phyloP scores from a whole-genome alignment of 2,888 invertebrate genomes.

The Cotesia congregata region DNA sequence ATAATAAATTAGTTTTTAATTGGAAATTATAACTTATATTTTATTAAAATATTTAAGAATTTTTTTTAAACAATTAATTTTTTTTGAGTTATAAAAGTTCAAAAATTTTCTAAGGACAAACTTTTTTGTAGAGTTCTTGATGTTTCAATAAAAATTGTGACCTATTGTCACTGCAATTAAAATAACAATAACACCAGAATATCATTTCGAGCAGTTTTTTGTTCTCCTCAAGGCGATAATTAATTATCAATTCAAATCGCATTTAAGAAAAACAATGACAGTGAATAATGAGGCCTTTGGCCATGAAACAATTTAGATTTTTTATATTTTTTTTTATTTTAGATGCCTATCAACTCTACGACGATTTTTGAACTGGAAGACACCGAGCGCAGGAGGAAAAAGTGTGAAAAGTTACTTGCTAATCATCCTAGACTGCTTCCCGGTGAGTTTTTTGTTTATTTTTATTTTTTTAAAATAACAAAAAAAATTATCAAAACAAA shows the following conservation, averaged over 20 bases:
- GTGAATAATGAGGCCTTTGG: neutral
- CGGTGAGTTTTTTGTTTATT: constrained; percentile 51
- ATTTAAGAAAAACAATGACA: neutral
- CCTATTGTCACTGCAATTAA: no score
- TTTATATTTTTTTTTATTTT: constrained; percentile 9
- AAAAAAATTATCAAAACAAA: neutral
- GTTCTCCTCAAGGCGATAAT: neutral
- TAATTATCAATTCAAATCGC: neutral
- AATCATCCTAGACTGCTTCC: constrained; percentile 55
- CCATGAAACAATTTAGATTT: neutral
- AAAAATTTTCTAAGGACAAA: no score
- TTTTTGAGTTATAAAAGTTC: no score
- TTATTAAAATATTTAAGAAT: no score
- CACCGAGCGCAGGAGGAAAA: constrained; percentile 56
- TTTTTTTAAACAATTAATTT: no score
- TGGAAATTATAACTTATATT: no score
- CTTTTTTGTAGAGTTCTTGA: no score
- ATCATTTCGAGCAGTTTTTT: neutral
- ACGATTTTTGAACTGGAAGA: constrained; percentile 60
- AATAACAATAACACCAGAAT: no score
- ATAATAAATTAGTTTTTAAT: no score
- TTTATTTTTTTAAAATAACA: neutral
- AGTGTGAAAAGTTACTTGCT: constrained; percentile 55
- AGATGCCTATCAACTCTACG: constrained; percentile 59
- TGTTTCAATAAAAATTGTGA: no score